phyloP scores from a whole-genome alignment of 2,888 invertebrate genomes.

The Steromphala cineraria region DNA sequence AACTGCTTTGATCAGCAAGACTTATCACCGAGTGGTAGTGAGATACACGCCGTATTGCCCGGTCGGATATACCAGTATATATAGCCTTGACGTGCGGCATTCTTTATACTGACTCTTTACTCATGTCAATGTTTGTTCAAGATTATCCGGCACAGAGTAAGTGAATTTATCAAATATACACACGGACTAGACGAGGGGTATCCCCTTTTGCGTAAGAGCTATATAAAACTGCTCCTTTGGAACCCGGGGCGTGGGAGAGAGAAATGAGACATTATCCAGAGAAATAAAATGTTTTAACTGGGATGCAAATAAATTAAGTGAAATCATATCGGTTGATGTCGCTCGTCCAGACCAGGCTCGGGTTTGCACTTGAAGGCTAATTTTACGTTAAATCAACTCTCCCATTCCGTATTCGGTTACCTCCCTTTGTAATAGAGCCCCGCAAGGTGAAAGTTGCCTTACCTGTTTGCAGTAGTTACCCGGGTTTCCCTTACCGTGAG shows the following conservation, averaged over 20 bases:
- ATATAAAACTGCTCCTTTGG: background rate
- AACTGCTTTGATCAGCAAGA: no score
- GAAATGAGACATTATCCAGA: background rate
- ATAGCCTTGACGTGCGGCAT: background rate
- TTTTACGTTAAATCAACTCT: constrained; percentile 3
- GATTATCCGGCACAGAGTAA: background rate
- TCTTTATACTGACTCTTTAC: background rate
- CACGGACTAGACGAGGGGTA: background rate
- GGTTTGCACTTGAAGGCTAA: constrained; percentile 9
- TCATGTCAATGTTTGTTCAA: no score
- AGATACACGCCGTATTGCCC: no score
- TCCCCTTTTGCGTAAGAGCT: constrained; percentile 9
- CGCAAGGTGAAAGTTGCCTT: background rate
- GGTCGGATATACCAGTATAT: background rate
- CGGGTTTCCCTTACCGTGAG: constrained; percentile 14
- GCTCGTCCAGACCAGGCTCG: background rate
- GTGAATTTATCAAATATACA: background rate
- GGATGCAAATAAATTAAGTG: background rate
- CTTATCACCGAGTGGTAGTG: no score
- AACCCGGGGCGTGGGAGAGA: background rate
- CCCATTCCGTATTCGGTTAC: background rate
- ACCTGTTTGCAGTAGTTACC: background rate
- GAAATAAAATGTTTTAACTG: background rate
- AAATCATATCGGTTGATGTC: background rate
- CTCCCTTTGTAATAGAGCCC: background rate